Evolutionary conservation across 2,888 invertebrate genomes (phyloP), one percentile per base, ranked within the genome.

Genomic region (Liodrosophila aerea): DNA sequence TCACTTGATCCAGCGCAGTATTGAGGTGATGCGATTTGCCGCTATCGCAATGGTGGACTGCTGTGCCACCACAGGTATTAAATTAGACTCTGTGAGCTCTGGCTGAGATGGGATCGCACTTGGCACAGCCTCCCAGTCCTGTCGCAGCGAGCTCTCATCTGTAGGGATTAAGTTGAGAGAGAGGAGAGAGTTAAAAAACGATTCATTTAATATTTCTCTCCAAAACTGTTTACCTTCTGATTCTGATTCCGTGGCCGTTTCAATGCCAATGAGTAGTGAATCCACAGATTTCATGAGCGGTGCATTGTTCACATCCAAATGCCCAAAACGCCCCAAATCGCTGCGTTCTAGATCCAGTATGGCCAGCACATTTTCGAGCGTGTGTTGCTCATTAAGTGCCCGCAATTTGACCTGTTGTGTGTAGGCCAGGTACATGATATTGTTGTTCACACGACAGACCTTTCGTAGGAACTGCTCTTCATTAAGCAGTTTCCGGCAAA

Each of bases 91-190:
- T 2, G 65, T 69, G 18, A 87, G 57, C 47, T 89, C 88, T 3
- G 82, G 78, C 56, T 87, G 83, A 0, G 72, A 59, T 22, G 85
- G 63, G 7, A 11, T 80, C 27, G 87, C 73, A 54, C 78, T 87
- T 1, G 90, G 86, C 87, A 95, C 94, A 56, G 94, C 93, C 90
- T 95, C 95, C 95, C 95, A 95, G 87, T 95, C 97, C 90, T 93
- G 93, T 77, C 93, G 92, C 61, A 95, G 92, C 46, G 93, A 93
- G 85, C 95, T 95, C 68, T 90, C 90, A 78, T 89, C 89, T 88
- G 44, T 2, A 22, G 1, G 27, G 5, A 29, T 22, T n/a, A n/a
- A n/a, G n/a, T n/a, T n/a, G n/a, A n/a, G n/a, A n/a, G n/a, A n/a
- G n/a, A n/a, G n/a, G n/a, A n/a, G n/a, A n/a, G n/a, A n/a, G n/a